phyloP scores from a whole-genome alignment of 2,888 invertebrate species.

The Drosophila subquinaria region DNA sequence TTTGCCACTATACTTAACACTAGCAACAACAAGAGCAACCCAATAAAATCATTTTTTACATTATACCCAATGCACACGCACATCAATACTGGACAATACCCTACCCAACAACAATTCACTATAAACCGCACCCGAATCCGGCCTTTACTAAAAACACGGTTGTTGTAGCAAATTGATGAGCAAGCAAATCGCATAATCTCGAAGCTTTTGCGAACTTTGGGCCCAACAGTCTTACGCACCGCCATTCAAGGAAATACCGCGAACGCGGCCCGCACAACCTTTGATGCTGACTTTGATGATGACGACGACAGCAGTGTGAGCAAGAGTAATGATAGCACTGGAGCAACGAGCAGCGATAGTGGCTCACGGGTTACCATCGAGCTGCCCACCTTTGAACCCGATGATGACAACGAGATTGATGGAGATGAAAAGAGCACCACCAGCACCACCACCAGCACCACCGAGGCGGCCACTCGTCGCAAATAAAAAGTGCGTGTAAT shows the following conservation, averaged over 20 bases:
- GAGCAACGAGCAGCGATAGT: conserved; percentile 62
- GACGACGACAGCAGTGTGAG: conserved; percentile 80
- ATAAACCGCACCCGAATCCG: conserved; percentile 37
- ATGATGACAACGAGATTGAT: conserved; percentile 88
- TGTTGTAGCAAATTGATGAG: conserved; percentile 86
- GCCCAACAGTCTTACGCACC: conserved; percentile 88
- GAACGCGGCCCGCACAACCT: conserved; percentile 84
- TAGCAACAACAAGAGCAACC: conserved; percentile 24
- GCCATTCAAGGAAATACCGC: conserved; percentile 84
- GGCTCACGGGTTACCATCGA: conserved; percentile 88
- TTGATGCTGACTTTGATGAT: conserved; percentile 87
- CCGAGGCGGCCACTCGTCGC: conserved; percentile 23
- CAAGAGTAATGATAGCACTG: conserved; percentile 37
- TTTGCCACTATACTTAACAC: not conserved
- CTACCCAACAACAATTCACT: conserved; percentile 9
- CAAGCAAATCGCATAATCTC: conserved; percentile 84
- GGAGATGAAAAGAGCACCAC: conserved; percentile 47
- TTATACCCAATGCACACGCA: conserved; percentile 39
- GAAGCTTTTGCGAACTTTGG: conserved; percentile 90
- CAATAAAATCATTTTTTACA: conserved; percentile 44
- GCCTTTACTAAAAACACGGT: conserved; percentile 56
- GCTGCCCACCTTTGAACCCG: conserved; percentile 89
- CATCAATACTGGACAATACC: conserved; percentile 11
- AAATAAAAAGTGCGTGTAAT: conserved; percentile 60
- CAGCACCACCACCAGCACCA: conserved; percentile 38